Evolutionary conservation across 2,113 vertebrate species (phyloP), one percentile per base, ranked within the genome.

Genomic region (Notarius quadriscutis): DNA sequence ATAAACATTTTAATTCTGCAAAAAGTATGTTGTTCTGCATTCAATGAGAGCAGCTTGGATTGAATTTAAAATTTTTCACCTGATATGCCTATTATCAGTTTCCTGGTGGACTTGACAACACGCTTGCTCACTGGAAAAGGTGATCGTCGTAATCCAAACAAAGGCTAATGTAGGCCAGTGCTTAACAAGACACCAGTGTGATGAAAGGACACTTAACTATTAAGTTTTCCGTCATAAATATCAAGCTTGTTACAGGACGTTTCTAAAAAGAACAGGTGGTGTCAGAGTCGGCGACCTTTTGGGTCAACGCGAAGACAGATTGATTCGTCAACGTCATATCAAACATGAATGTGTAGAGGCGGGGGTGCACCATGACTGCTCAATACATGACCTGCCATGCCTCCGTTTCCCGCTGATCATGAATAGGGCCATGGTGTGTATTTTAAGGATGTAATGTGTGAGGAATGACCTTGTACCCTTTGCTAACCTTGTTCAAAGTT

Each of bases 281-380:
- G 91, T 91, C 48, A 88, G 89, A 90, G 83, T 89, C 85, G 0
- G 30, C 30, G 17, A 88, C 91, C 93, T 91, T 84, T 53, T 82
- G 91, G 90, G 89, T 71, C 86, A 63, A 81, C 87, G 91, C 22
- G 60, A 18, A 30, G 83, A 82, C 65, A 48, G 89, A 89, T 91
- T 92, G 93, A 94, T 93, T 92, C 89, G 91, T 95, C 93, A 94
- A 78, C 84, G 91, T 93, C 92, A 87, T 88, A 84, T 81, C 72
- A 87, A 87, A 86, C 84, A 58, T 84, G 60, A 77, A 53, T 51
- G 80, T 34, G 48, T 9, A 51, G 25, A 84, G 34, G 41, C 69
- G 50, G 71, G 69, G 50, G 34, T 25, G 55, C 50, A 63, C 69
- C 53, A 30, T 87, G 85, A 91, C 79, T 75, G 71, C 87, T 88